Base-by-base conservation (phyloP, 92 coral and sea anemone species). In the Parazoanthus atlanticus region DNA sequence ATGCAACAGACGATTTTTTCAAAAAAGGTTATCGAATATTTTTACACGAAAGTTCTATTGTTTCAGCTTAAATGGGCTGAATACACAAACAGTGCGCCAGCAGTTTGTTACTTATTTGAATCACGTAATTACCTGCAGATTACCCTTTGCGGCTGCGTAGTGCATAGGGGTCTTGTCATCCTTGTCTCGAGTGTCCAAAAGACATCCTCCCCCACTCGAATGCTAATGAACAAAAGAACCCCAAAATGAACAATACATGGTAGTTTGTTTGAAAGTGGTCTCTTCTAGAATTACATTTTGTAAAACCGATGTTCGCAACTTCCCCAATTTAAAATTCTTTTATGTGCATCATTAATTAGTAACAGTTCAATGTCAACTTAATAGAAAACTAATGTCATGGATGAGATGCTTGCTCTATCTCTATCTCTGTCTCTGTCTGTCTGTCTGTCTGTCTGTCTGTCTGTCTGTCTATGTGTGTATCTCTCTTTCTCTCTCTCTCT, bases 111-210 rank as follows among this genome's bases (percentile, higher is more conserved):
- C 49, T 43, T 7, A 7, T 43, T 43, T 10, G 11, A 43, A 43
- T 43, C 11, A 43, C 49, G 2, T 46, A 19, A 74, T 28, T 46
- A 94, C 96, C 93, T 92, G 79, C 83, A 94, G 74, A 49, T 91
- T 92, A 7, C 95, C 98, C 82, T 93, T 89, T 9, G 98, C 91
- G 9, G 98, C 98, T 6, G 98, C 98, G 79, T 94, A 94, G 91
- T 94, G 98, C 75, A 94, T 67, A 1, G 98, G 98, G 1, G 93
- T 91, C 80, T 91, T 93, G 38, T 89, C 98, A 15, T 94, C 89
- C 70, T 92, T 93, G 79, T 94, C 98, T 47, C 92, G 90, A 74
- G 93, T 89, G 76, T 93, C 91, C 31, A 94, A 76, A 28, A 94
- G 91, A 23, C 90, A 65, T 34, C 85, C 81, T 72, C 94, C 95